These are phyloP conservation scores for Siniperca knerii DNA, from an alignment of 2,113 vertebrate genomes.

Conservation along the genomic window DNA sequence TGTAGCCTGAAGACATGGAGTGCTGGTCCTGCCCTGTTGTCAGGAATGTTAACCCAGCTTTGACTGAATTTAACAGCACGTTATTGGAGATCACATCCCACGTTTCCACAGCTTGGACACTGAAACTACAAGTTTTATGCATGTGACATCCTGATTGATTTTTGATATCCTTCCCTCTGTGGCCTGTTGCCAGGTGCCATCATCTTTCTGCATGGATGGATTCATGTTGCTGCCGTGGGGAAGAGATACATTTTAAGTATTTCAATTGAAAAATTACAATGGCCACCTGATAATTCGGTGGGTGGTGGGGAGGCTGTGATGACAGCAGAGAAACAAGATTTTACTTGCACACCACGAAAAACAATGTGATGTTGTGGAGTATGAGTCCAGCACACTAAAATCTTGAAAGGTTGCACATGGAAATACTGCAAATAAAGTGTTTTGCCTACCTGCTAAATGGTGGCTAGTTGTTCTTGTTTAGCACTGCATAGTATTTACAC, in stretches of 20 bases:
- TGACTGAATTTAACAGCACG: constrained; percentile 11
- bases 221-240: not conserved
- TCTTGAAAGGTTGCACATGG: constrained; percentile 32
- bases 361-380: not conserved
- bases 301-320: not conserved
- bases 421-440: constrained; percentile 53
- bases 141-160: not conserved
- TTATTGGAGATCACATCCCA: not conserved
- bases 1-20: constrained; percentile 22
- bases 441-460: not conserved
- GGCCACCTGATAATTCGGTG: not conserved
- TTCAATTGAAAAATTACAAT: not conserved
- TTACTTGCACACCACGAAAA: not conserved
- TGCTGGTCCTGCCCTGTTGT: not conserved
- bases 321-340: not conserved
- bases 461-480: constrained; percentile 1
- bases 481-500: not conserved
- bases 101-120: not conserved
- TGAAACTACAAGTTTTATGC: not conserved
- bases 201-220: not conserved
- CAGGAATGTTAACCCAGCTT: constrained; percentile 32
- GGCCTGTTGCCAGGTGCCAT: not conserved
- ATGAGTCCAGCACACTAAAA: not conserved
- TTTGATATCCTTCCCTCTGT: not conserved
- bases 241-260: not conserved